Evolutionary conservation across 2,888 invertebrate genomes (phyloP).

Genomic region (Cybosia mesomella): DNA sequence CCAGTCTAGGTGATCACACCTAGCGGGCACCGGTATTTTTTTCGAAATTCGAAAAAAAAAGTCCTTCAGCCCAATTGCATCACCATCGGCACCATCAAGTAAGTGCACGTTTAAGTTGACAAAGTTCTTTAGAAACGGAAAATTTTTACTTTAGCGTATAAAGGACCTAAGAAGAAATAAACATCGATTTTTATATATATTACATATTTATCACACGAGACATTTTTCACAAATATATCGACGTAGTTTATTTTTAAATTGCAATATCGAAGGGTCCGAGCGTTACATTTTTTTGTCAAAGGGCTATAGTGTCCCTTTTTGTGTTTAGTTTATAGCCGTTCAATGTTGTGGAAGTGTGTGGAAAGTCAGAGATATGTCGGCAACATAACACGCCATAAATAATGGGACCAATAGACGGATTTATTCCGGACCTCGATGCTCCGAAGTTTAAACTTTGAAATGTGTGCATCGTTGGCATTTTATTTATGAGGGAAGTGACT

Average conservation of each 20-base stretch:
- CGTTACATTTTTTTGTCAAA: slow-evolving; percentile 53
- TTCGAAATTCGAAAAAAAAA: too few species aligned
- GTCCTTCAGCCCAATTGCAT: too few species aligned
- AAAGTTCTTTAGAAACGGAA: too few species aligned
- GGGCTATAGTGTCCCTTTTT: slow-evolving; percentile 68
- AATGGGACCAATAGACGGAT: slow-evolving; percentile 66
- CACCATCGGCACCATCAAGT: too few species aligned
- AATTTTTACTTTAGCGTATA: too few species aligned
- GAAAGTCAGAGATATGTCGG: slow-evolving; percentile 73
- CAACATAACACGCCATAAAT: slow-evolving; percentile 76
- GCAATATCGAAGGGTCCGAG: slow-evolving; percentile 48
- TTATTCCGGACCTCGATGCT: slow-evolving; percentile 44
- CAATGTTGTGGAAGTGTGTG: slow-evolving; percentile 83
- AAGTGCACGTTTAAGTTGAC: too few species aligned
- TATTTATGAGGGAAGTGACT: slow-evolving; percentile 39
- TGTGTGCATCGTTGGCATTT: slow-evolving; percentile 35
- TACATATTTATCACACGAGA: slow-evolving; percentile 26
- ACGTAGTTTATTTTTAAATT: slow-evolving; percentile 47
- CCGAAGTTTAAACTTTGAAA: slow-evolving; percentile 36
- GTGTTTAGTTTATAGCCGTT: slow-evolving; percentile 72
- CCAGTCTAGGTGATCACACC: too few species aligned
- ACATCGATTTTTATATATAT: not conserved
- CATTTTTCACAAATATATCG: slow-evolving; percentile 43
- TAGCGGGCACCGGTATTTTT: too few species aligned
- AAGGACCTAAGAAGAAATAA: too few species aligned